phyloP scores from a whole-genome alignment of 37 sponge, comb jelly and placozoan genomes.

The Mnemiopsis leidyi region DNA sequence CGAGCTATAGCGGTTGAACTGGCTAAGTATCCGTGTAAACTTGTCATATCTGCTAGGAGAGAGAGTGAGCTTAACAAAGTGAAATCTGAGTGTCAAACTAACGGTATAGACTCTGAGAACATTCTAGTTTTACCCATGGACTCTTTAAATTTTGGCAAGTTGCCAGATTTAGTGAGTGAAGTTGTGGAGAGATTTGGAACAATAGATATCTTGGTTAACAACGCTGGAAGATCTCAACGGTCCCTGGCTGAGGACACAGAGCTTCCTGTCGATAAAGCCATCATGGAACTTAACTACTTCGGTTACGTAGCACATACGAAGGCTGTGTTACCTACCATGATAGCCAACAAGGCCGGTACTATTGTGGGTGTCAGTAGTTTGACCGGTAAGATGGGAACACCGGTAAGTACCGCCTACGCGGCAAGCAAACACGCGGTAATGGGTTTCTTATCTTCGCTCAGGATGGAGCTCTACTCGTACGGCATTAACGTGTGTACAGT shows the following conservation, averaged over 20 bases:
- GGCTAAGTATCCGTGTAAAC: slow-evolving; percentile 73
- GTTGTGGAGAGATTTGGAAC: slow-evolving; percentile 22
- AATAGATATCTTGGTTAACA: slow-evolving; percentile 88
- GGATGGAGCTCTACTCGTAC: slow-evolving; percentile 77
- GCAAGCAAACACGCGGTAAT: slow-evolving; percentile 89
- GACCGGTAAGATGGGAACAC: slow-evolving; percentile 86
- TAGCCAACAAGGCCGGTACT: slow-evolving; percentile 70
- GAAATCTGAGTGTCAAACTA: slow-evolving; percentile 30
- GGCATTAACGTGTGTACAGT: slow-evolving; percentile 72
- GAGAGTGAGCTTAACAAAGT: slow-evolving; percentile 80
- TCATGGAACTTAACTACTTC: slow-evolving; percentile 79
- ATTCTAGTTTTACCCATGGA: slow-evolving; percentile 26
- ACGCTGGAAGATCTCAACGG: slow-evolving; percentile 90
- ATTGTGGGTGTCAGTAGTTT: slow-evolving; percentile 82
- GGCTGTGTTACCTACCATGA: slow-evolving; percentile 82
- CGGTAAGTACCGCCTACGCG: slow-evolving; percentile 77
- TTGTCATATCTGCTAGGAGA: slow-evolving; percentile 88
- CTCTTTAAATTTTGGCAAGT: slow-evolving; percentile 27
- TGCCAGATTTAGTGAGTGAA: not conserved
- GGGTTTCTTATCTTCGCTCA: slow-evolving; percentile 85
- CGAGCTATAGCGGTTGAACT: slow-evolving; percentile 75
- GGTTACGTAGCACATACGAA: slow-evolving; percentile 88
- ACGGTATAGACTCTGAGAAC: not conserved
- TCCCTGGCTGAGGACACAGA: slow-evolving; percentile 75
- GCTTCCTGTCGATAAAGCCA: slow-evolving; percentile 73